phyloP scores from a whole-genome alignment of 2,797 vertebrate genomes.

The Remorina albescens region DNA sequence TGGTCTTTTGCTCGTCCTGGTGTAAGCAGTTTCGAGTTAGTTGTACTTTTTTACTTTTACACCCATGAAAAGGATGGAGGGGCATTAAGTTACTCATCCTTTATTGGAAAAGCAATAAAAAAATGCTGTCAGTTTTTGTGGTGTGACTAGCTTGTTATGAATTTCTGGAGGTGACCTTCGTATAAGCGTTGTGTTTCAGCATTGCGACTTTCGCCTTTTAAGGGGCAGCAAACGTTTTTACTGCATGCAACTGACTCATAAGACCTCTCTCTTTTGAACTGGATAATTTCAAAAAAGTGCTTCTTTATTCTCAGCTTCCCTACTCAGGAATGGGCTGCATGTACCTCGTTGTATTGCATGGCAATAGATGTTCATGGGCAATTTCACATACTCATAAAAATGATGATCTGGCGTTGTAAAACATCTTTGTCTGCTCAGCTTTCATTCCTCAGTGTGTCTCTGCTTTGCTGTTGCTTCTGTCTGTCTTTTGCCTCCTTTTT shows the following conservation, averaged over 20 bases:
- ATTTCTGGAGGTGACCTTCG: constrained; percentile 55
- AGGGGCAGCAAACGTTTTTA: constrained; percentile 44
- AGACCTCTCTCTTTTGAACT: constrained; percentile 29
- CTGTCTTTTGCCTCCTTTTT: constrained; percentile 16
- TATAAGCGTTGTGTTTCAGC: constrained; percentile 13
- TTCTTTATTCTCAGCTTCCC: constrained; percentile 39
- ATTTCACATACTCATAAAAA: constrained; percentile 78
- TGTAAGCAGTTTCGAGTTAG: constrained; percentile 27
- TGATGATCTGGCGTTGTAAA: constrained; percentile 72
- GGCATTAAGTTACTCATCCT: neutral
- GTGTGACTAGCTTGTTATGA: neutral
- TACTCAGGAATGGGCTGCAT: constrained; percentile 42
- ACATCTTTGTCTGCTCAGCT: constrained; percentile 59
- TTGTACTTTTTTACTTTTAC: constrained; percentile 19
- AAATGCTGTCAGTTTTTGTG: constrained; percentile 22
- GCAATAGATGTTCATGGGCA: constrained; percentile 70
- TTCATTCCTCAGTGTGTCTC: constrained; percentile 31
- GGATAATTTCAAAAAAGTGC: constrained; percentile 47
- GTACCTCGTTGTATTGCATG: constrained; percentile 56
- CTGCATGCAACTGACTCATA: constrained; percentile 34
- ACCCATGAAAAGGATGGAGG: constrained; percentile 6
- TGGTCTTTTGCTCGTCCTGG: constrained; percentile 27
- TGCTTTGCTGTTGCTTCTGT: constrained; percentile 32
- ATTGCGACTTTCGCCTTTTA: constrained; percentile 35
- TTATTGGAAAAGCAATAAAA: constrained; percentile 32